Conservation (phyloP, 2,888 invertebrate genomes). For the Nipponacmea schrenckii region DNA sequence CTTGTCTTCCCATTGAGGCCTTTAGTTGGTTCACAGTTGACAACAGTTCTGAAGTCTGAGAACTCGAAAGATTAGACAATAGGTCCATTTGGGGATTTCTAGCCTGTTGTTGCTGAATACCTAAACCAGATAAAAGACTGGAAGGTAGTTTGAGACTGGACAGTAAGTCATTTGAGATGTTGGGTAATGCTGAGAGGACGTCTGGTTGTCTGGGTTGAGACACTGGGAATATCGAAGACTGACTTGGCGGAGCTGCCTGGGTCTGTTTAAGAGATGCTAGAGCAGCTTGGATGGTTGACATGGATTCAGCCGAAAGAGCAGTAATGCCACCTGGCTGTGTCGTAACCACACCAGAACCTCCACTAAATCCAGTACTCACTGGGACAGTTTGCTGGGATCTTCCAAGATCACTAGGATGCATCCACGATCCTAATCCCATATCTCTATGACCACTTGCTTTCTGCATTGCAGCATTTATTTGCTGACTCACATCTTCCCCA, state of each 20-base stretch:
- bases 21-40: neutral
- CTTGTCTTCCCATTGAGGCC: neutral
- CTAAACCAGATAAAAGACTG: neutral
- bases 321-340: neutral
- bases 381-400: neutral
- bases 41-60: neutral
- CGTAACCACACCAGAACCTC: neutral
- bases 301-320: neutral
- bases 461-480: too few relatives aligned
- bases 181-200: neutral
- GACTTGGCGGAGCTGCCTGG: neutral
- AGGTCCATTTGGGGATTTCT: neutral
- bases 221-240: neutral
- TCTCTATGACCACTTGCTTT: too few relatives aligned
- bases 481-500: constrained; percentile 37
- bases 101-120: neutral
- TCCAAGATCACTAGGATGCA: neutral
- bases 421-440: neutral
- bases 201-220: neutral
- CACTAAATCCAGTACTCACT: neutral
- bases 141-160: neutral
- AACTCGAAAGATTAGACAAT: neutral
- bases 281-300: neutral
- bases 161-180: neutral
- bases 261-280: neutral